Base-by-base conservation (phyloP, 2,888 invertebrate genomes). In the Campoletis raptor region DNA sequence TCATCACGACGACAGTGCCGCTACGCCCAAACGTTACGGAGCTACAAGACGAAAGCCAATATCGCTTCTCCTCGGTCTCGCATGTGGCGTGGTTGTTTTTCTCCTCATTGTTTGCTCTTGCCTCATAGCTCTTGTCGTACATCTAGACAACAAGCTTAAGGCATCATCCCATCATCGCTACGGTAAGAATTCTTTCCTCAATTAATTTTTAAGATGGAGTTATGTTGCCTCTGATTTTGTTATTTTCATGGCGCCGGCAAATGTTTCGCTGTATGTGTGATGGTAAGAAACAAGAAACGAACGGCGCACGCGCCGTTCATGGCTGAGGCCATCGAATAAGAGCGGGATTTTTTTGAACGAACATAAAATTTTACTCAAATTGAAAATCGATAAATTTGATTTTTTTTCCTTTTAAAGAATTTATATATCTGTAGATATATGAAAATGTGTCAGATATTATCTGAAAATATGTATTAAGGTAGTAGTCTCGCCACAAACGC, bases 81-180 rank as follows among this genome's bases (percentile, higher is more conserved):
- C 89, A 61, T 93, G 92, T 80, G 91, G 92, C 24, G 45, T 92
- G 12, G 93, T 92, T 52, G 89, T 91, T 15, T 88, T 93, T 48
- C 87, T 93, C 4, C 89, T 90, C 30, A 82, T 94, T 24, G 85
- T 93, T 67, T 93, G 92, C 73, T 90, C 90, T 73, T 91, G 90
- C 54, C 87, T 92, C 36, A 89, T 90, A 9, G 90, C 91, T 30
- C 86, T 92, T 67, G 85, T 92, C 40, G 83, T 93, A 9, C 81
- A 92, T 15, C 61, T 92, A 42, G 90, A 90, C 76, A 91, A 91
- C 37, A 89, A 90, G 40, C 89, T 91, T 37, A 89, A 91, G 66
- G 87, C 92, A 18, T 80, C n/a, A 30, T 30, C 18, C 40, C 73
- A 83, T 45, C 72, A 64, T n/a, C 83, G 74, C 12, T 82, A 42